These are phyloP conservation scores for Premnoplex brunnescens DNA, from an alignment of 2,797 vertebrate genomes.

Conservation along the genomic window DNA sequence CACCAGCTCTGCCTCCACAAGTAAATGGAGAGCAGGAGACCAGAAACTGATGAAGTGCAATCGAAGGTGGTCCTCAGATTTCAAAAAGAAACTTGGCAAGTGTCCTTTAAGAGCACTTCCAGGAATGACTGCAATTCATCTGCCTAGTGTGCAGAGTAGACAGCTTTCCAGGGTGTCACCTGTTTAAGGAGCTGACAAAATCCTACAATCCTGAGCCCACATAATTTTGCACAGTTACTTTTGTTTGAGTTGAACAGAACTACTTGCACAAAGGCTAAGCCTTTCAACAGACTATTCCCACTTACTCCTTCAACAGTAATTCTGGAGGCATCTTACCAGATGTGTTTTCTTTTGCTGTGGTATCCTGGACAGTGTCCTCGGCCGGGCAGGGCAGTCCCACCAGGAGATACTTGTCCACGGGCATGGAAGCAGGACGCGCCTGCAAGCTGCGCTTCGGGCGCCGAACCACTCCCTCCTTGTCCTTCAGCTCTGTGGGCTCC, in stretches of 20 bases:
- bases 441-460: conserved; percentile 75
- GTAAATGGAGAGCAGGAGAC: background rate
- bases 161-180: background rate
- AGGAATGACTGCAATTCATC: background rate
- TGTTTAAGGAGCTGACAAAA: background rate
- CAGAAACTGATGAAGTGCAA: background rate
- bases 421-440: conserved; percentile 91
- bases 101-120: background rate
- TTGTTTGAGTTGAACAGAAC: background rate
- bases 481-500: conserved; percentile 58
- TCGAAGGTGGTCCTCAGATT: background rate
- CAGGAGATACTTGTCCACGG: conserved; percentile 87
- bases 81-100: background rate
- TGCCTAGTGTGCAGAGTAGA: background rate
- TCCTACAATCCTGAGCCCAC: background rate
- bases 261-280: background rate
- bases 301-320: background rate
- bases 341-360: conserved; percentile 71
- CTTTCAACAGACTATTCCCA: background rate
- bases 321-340: conserved; percentile 81
- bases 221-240: background rate
- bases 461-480: conserved; percentile 66
- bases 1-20: background rate
- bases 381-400: conserved; percentile 80
- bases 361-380: conserved; percentile 71